These are phyloP conservation scores for Lutjanus erythropterus DNA, from an alignment of 2,113 vertebrate species.

Conservation along the genomic window DNA sequence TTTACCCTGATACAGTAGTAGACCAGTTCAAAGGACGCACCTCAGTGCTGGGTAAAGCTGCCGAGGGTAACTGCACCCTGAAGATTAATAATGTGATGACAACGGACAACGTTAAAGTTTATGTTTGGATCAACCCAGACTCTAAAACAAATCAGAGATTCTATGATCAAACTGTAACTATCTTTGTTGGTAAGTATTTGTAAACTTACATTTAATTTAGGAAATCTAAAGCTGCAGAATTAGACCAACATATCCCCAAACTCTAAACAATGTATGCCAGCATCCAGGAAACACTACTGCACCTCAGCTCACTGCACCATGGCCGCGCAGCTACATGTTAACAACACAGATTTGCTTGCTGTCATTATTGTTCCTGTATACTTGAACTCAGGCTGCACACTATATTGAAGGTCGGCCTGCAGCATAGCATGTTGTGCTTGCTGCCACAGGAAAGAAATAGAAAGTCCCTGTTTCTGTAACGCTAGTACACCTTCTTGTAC, in stretches of 20 bases:
- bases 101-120: slow-evolving; percentile 46
- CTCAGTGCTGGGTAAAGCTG: slow-evolving; percentile 32
- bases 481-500: no score
- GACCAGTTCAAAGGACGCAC: slow-evolving; percentile 60
- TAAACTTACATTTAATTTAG: background rate
- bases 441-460: no score
- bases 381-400: no score
- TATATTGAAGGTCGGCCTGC: no score
- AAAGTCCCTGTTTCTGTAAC: no score
- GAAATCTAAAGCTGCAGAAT: background rate
- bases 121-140: slow-evolving; percentile 65
- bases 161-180: slow-evolving; percentile 34
- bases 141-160: background rate
- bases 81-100: slow-evolving; percentile 29
- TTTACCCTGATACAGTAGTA: fast-evolving
- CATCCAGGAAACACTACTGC: background rate
- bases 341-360: background rate
- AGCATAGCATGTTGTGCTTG: no score
- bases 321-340: background rate
- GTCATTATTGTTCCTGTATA: background rate
- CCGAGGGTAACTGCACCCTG: slow-evolving; percentile 63
- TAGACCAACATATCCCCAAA: no score
- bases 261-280: no score
- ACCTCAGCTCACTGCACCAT: no score
- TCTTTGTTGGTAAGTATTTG: slow-evolving; percentile 56